Evolutionary conservation across 2,888 invertebrate genomes (phyloP), one percentile per base, ranked within the genome.

Genomic region (Pachycephus smyrnensis): DNA sequence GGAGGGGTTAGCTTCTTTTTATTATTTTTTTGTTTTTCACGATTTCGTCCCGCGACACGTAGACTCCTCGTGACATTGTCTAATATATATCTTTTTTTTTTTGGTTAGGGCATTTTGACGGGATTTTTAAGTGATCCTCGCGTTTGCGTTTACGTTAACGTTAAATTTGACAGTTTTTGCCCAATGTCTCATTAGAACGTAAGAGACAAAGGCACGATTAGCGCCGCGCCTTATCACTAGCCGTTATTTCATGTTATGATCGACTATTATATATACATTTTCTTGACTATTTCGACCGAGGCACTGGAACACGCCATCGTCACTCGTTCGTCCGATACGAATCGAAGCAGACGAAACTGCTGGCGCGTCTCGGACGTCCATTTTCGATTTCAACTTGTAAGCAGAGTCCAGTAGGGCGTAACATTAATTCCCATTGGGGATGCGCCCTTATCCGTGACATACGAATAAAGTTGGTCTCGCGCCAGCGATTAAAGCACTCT

Each of bases 151-250:
- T 55, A 55, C 55, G 23, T 55, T 55, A 55, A 55, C 55, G 55
- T 9, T 40, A 68, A 35, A 31, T 68, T 33, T 76, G 31, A 77
- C 73, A 76, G 74, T 77, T 71, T 75, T 80, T 73, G 75, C 68
- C 76, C 78, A 76, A 69, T 76, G 73, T 79, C 76, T 78, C 23
- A 75, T 73, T 71, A 76, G 73, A n/a, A n/a, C 23, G 37, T 69
- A 76, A 30, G 68, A 55, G 68, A 75, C 30, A 30, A 75, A 75
- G 55, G 55, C 55, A 55, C 55, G 55, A 55, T 55, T 55, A 55
- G 55, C 55, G 55, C 55, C 55, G 55, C 55, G 55, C 55, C 55
- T 23, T 55, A 55, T 55, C 55, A 55, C 55, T 55, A 55, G 55
- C 55, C 55, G 55, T 23, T 55, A 55, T 55, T 23, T 55, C 55